A percentile compares a stretch with the other conserved stretches of the same genome.
phyloP scores from a whole-genome alignment of 1,140 invertebrate genomes.

The Drosophila sturtevanti region DNA sequence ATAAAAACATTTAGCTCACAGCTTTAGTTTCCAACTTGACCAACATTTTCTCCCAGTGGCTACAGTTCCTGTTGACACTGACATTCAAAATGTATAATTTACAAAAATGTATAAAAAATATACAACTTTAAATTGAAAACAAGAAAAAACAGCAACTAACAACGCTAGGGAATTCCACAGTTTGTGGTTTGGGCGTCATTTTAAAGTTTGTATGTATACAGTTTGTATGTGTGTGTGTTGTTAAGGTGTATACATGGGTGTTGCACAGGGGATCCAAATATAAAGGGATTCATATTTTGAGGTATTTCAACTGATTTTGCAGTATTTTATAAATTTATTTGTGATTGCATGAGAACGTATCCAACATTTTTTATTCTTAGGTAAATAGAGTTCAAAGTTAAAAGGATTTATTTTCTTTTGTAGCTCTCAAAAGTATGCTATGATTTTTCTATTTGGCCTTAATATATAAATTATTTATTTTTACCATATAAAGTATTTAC shows the following conservation, averaged over 20 bases:
- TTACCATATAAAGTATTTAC: no score
- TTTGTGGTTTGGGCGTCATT: slow-evolving; percentile 24
- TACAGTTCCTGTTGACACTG: slow-evolving; percentile 57
- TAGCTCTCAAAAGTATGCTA: background rate
- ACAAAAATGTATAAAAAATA: slow-evolving; percentile 54
- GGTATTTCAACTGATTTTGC: no score
- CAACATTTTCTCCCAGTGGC: slow-evolving; percentile 42
- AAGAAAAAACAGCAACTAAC: slow-evolving; percentile 30
- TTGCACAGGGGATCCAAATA: background rate
- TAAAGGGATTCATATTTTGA: background rate
- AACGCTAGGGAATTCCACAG: slow-evolving; percentile 34
- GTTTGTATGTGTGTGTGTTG: background rate
- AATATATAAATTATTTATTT: no score
- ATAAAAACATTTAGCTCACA: background rate
- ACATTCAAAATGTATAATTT: slow-evolving; percentile 69
- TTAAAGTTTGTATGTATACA: background rate
- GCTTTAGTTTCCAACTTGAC: no score
- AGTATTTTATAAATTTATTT: no score
- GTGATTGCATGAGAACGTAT: no score
- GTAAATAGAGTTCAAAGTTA: no score
- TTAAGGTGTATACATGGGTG: background rate
- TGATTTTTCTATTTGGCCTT: no score
- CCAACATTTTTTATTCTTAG: no score
- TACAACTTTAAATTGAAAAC: slow-evolving; percentile 78
- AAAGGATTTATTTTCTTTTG: no score